phyloP scores from a whole-genome alignment of 2,888 invertebrate species.

The Epistrophella euchroma region DNA sequence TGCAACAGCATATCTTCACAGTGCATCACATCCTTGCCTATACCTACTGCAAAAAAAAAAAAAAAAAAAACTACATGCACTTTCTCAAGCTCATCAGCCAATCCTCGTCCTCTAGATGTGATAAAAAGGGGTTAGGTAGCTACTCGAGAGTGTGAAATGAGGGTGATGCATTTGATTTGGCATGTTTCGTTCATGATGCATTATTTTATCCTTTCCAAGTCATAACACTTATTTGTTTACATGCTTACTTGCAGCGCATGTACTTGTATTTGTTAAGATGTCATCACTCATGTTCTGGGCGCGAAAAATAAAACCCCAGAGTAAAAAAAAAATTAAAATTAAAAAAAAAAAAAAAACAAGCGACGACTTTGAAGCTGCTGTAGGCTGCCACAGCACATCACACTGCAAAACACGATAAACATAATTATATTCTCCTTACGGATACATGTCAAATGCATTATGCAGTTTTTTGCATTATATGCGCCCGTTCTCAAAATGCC shows the following conservation, averaged over 20 bases:
- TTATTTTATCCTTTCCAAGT: constrained; percentile 58
- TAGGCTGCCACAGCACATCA: constrained; percentile 8
- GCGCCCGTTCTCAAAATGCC: constrained; percentile 72
- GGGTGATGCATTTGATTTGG: constrained; percentile 74
- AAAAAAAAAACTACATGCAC: constrained; percentile 59
- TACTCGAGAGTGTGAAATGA: constrained; percentile 71
- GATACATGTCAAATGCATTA: constrained; percentile 75
- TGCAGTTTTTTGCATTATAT: constrained; percentile 72
- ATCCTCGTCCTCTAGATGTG: constrained; percentile 50
- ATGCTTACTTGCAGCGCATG: constrained; percentile 73
- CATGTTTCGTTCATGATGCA: constrained; percentile 71
- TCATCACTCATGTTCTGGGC: constrained; percentile 62
- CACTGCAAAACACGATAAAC: constrained; percentile 63
- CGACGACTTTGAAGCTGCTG: constrained; percentile 66
- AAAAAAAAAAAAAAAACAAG: constrained; percentile 42
- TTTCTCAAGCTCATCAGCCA: constrained; percentile 29
- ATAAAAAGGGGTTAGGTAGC: constrained; percentile 70
- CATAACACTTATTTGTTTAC: constrained; percentile 73
- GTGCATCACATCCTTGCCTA: constrained; percentile 22
- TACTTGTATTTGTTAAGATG: constrained; percentile 75
- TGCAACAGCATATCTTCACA: constrained; percentile 36
- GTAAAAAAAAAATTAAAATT: constrained; percentile 30
- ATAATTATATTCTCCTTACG: constrained; percentile 67
- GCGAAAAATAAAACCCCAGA: constrained; percentile 45
- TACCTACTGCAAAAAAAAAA: background rate